Base-by-base conservation (phyloP, 2,113 vertebrate genomes). In the Daphoenositta chrysoptera region DNA sequence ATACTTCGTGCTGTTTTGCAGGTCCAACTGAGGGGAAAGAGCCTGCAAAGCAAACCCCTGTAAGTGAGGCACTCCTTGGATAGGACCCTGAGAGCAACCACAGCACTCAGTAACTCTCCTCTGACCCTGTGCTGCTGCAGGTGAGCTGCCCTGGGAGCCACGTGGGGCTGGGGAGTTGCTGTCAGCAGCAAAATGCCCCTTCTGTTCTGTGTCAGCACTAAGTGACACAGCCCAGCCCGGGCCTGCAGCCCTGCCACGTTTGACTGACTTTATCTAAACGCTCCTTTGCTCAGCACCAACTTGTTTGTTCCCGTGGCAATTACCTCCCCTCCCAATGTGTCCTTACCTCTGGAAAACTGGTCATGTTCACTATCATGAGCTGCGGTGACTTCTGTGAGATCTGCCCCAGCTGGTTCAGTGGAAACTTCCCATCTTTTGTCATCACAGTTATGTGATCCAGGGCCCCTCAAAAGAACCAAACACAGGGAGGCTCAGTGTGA, bases 381-480 rank as follows among this genome's bases (percentile, higher is more conserved):
- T 99, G 99, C 2, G 99, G 98, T 12, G 99, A 99, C 96, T 99
- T 99, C 98, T 99, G 98, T 50, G 99, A 98, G 98, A 99, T 98
- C 97, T 99, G 99, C 42, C 98, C 99, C 93, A 99, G 98, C 97
- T 99, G 99, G 97, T 99, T 99, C 83, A 99, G 98, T 1, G 99
- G 98, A 89, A 99, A 98, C 94, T 99, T 99, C 94, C 99, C 99
- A 42, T 99, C 98, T 70, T 98, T 96, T 81, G 99, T 99, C 84
- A 97, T 28, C 96, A 99, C 99, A 11, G 97, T 95, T 51, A 99
- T 98, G 94, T 99, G 99, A 98, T 99, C 99, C 84, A 99, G 98
- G 81, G 98, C 98, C 83, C 99, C 99, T 99, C 88, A 19, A 95
- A 82, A 88, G 91, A 96, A 92, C 30, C 77, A 97, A 89, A 66